phyloP scores from a whole-genome alignment of 2,888 invertebrate species.

The Drosophila buzzatii region DNA sequence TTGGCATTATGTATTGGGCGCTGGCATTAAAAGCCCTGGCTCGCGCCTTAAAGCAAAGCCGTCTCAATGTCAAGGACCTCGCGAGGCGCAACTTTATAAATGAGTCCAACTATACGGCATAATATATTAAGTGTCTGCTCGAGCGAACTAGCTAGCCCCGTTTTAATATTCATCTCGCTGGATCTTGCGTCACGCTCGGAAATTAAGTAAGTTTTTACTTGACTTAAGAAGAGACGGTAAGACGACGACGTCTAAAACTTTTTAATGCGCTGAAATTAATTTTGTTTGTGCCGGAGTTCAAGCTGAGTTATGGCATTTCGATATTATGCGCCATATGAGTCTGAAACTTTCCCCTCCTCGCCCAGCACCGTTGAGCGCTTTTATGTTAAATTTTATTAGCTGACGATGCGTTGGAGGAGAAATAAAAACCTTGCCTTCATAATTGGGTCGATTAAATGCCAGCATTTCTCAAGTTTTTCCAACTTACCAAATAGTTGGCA shows the following conservation, averaged over 20 bases:
- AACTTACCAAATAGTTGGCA: slow-evolving; percentile 71
- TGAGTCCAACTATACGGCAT: slow-evolving; percentile 42
- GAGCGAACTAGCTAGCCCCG: slow-evolving; percentile 1
- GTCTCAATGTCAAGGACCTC: slow-evolving; percentile 54
- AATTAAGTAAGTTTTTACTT: slow-evolving; percentile 58
- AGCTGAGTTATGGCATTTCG: slow-evolving; percentile 70
- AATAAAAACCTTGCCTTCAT: slow-evolving; percentile 52
- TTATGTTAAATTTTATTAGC: slow-evolving; percentile 67
- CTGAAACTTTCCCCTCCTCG: slow-evolving; percentile 17
- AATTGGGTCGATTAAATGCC: slow-evolving; percentile 75
- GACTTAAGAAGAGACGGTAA: slow-evolving; percentile 13
- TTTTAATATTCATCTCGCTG: slow-evolving; percentile 60
- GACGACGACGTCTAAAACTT: slow-evolving; percentile 48
- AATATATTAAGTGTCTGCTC: slow-evolving; percentile 55
- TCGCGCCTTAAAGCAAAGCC: slow-evolving; percentile 3
- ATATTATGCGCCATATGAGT: slow-evolving; percentile 66
- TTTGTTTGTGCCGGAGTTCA: slow-evolving; percentile 59
- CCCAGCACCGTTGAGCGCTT: background rate
- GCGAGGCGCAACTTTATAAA: slow-evolving; percentile 19
- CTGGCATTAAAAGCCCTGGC: slow-evolving; percentile 9
- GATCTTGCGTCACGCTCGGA: slow-evolving; percentile 41
- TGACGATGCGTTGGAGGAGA: slow-evolving; percentile 35
- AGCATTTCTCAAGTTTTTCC: slow-evolving; percentile 42
- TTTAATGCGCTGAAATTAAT: slow-evolving; percentile 72
- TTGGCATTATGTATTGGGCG: slow-evolving; percentile 31